Evolutionary conservation across 2,888 invertebrate species (phyloP).

Genomic region (Macrophya alboannulata): DNA sequence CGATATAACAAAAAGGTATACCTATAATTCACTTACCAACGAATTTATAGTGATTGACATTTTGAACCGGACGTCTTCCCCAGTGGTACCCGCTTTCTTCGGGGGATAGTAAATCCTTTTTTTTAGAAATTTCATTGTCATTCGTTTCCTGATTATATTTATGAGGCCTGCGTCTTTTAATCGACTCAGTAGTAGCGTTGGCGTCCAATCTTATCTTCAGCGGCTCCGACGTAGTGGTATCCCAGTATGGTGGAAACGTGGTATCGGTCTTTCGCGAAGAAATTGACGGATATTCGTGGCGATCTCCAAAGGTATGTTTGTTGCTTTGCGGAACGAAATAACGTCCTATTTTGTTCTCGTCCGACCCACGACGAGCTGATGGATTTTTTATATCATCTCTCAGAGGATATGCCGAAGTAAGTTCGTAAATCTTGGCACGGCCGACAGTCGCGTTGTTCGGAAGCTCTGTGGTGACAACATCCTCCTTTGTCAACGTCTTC

Average conservation of each 20-base stretch:
- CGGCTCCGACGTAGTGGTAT: slow-evolving; percentile 41
- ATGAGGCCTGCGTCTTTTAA: slow-evolving; percentile 58
- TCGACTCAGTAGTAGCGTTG: slow-evolving; percentile 23
- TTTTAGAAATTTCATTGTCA: slow-evolving; percentile 58
- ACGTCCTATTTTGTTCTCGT: slow-evolving; percentile 41
- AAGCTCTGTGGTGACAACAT: slow-evolving; percentile 42
- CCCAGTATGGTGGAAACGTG: slow-evolving; percentile 40
- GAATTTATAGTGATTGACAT: slow-evolving; percentile 61
- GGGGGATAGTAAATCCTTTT: slow-evolving; percentile 54
- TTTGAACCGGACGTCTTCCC: slow-evolving; percentile 58
- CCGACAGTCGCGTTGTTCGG: slow-evolving; percentile 42
- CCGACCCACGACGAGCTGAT: slow-evolving; percentile 2
- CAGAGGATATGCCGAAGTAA: slow-evolving; percentile 60
- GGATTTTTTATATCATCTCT: slow-evolving; percentile 36
- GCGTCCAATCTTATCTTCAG: slow-evolving; percentile 44
- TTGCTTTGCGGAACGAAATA: slow-evolving; percentile 27
- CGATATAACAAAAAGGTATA: neutral
- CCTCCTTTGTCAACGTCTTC: slow-evolving; percentile 21
- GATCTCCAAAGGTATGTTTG: slow-evolving; percentile 21
- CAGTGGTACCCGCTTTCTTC: slow-evolving; percentile 59
- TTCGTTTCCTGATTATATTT: slow-evolving; percentile 61
- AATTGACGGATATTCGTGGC: slow-evolving; percentile 37
- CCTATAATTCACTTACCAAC: slow-evolving; percentile 60
- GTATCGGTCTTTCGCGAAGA: slow-evolving; percentile 18
- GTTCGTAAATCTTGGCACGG: slow-evolving; percentile 62